Evolutionary conservation across 2,888 invertebrate species (phyloP).

Genomic region (Lasioglossum malachurum): DNA sequence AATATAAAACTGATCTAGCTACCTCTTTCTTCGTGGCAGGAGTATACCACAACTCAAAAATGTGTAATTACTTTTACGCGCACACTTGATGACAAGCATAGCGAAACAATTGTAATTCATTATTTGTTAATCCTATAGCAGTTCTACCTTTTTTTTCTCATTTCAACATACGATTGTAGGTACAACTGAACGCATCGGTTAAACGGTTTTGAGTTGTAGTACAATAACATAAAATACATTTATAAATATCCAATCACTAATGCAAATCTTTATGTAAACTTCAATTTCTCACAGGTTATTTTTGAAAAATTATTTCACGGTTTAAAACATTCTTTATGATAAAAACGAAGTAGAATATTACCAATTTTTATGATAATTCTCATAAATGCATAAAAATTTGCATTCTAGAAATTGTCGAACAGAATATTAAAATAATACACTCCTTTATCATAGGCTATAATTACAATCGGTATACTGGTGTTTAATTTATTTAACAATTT

Average conservation of each 20-base stretch:
- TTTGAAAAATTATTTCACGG: neutral
- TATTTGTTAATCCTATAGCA: neutral
- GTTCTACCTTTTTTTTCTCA: neutral
- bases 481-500: conserved; percentile 8
- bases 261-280: neutral
- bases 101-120: neutral
- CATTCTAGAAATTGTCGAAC: neutral
- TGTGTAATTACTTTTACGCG: neutral
- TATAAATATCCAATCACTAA: neutral
- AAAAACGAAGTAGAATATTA: neutral
- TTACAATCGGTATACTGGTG: neutral
- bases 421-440: neutral
- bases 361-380: neutral
- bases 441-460: neutral
- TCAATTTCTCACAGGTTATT: neutral
- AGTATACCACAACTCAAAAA: neutral
- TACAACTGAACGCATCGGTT: neutral
- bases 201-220: neutral
- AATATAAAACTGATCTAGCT: conserved; percentile 14
- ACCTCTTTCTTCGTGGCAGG: neutral
- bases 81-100: neutral
- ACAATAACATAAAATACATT: neutral
- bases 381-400: neutral
- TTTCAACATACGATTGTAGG: neutral
- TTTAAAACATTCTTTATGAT: neutral